Evolutionary conservation across 2,888 invertebrate species (phyloP), one percentile per base, ranked within the genome.

Genomic region (Myopa testacea): DNA sequence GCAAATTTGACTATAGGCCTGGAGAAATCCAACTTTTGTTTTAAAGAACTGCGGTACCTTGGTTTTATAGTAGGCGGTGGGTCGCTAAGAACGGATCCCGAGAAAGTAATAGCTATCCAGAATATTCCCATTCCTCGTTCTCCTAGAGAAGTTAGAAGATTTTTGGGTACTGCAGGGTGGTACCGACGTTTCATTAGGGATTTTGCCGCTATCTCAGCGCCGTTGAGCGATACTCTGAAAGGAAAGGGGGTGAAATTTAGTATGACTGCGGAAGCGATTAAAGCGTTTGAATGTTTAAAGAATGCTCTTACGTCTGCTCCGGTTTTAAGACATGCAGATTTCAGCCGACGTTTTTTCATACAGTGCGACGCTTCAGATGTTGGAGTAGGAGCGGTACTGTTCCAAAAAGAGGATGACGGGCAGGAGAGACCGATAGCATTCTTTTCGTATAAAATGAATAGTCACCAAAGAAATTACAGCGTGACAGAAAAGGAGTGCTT

Each of bases 401-500:
- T 62, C n/a, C 79, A 81, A 58, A 62, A 62, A 52, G 74, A 19
- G n/a, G 69, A 70, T 69, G 74, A 67, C n/a, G 62, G 76, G 6
- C 76, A 76, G 14, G 52, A 52, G n/a, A 37, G 26, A 10, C 76
- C 69, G 3, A 74, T 79, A 10, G 78, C 80, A 16, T 78, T 68
- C 73, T 77, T 78, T 75, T 78, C 76, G 5, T 71, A 80, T 58
- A 80, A 81, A 50, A 68, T 81, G 10, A 80, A 78, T n/a, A 62
- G 71, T 62, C 73, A 75, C 58, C 79, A 81, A 68, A 69, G 76
- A 8, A 78, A 79, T 37, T 80, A 80, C 71, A 77, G 74, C 2
- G 80, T 80, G 5, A 78, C 80, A 50, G 79, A 80, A 70, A 77
- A 78, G 26, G 79, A 80, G 52, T 80, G 79, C 45, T 73, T 78